These are phyloP conservation scores for Trichacis sp. DNA, from an alignment of 2,888 invertebrate species.

Conservation along the genomic window DNA sequence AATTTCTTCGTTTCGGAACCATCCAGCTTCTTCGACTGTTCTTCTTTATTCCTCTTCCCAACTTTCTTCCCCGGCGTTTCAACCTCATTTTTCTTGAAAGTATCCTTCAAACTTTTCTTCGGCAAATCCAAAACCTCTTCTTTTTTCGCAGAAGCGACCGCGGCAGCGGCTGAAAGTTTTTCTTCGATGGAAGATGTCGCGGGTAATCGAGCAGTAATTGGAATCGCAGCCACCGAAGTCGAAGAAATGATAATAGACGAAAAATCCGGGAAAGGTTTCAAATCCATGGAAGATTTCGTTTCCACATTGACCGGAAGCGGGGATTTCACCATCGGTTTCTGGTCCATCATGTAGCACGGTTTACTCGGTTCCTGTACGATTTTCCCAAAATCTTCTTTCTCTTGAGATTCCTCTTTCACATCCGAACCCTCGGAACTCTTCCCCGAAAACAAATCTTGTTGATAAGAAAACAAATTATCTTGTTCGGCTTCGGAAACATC, in stretches of 20 bases:
- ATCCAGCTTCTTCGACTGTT: slow-evolving; percentile 45
- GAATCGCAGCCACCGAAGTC: slow-evolving; percentile 55
- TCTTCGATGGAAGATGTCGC: slow-evolving; percentile 67
- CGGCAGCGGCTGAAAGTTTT: slow-evolving; percentile 62
- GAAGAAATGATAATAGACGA: slow-evolving; percentile 53
- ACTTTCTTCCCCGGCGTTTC: slow-evolving; percentile 45
- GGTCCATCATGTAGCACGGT: slow-evolving; percentile 1
- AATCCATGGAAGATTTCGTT: slow-evolving; percentile 34
- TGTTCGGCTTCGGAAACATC: slow-evolving; percentile 74
- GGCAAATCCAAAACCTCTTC: slow-evolving; percentile 55
- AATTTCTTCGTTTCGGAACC: slow-evolving; percentile 55
- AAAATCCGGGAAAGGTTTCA: slow-evolving; percentile 49
- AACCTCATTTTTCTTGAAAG: slow-evolving; percentile 48
- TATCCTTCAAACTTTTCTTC: slow-evolving; percentile 11
- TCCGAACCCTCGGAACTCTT: slow-evolving; percentile 42
- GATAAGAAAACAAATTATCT: slow-evolving; percentile 71
- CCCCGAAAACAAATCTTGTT: slow-evolving; percentile 73
- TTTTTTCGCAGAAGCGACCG: too few relatives aligned
- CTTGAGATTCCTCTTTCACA: slow-evolving; percentile 26
- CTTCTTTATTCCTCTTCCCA: slow-evolving; percentile 49
- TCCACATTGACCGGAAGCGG: slow-evolving; percentile 14
- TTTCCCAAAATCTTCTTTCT: slow-evolving; percentile 24
- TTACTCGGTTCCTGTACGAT: slow-evolving; percentile 11
- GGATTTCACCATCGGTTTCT: too few relatives aligned
- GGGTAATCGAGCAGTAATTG: slow-evolving; percentile 63